Conservation (phyloP, 1,140 invertebrate genomes). For the Drosophila jambulina region DNA sequence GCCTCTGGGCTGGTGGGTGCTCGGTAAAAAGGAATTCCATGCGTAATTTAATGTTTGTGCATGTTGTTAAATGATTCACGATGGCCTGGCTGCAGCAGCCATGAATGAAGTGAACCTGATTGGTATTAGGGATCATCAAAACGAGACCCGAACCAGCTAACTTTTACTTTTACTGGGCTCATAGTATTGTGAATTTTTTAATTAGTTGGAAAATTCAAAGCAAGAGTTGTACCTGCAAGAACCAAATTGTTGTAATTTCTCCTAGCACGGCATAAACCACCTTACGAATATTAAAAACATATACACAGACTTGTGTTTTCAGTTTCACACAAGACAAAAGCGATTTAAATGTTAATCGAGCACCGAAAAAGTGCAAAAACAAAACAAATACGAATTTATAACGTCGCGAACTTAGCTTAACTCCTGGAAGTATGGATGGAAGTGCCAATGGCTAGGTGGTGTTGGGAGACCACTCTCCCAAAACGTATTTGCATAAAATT, state of each 20-base stretch:
- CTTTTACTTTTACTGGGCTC: constrained; percentile 2
- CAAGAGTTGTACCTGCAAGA: too few relatives aligned
- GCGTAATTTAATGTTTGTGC: constrained; percentile 74
- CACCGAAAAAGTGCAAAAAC: constrained; percentile 8
- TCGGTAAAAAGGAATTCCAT: constrained; percentile 59
- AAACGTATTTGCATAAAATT: constrained; percentile 73
- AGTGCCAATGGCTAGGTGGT: constrained; percentile 83
- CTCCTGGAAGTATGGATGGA: constrained; percentile 23
- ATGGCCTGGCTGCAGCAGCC: constrained; percentile 18
- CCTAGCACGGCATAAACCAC: not conserved
- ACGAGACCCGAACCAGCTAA: not conserved
- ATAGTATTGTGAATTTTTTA: not conserved
- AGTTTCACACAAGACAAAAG: constrained; percentile 22
- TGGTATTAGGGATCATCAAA: constrained; percentile 24
- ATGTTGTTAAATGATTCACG: constrained; percentile 75
- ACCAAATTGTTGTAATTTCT: not conserved
- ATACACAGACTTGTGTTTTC: not conserved
- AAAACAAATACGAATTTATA: constrained; percentile 42
- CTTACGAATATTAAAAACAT: constrained; percentile 1
- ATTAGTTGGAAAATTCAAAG: not conserved
- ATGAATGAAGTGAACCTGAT: constrained; percentile 37
- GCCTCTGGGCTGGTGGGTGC: constrained; percentile 2
- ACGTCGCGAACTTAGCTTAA: constrained; percentile 52
- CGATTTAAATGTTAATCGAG: constrained; percentile 67
- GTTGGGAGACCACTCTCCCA: constrained; percentile 32